Percentiles rank a stretch among this genome's conserved stretches.
Evolutionary conservation across 2,797 vertebrate species (phyloP).

Genomic region (Poecile montanus): DNA sequence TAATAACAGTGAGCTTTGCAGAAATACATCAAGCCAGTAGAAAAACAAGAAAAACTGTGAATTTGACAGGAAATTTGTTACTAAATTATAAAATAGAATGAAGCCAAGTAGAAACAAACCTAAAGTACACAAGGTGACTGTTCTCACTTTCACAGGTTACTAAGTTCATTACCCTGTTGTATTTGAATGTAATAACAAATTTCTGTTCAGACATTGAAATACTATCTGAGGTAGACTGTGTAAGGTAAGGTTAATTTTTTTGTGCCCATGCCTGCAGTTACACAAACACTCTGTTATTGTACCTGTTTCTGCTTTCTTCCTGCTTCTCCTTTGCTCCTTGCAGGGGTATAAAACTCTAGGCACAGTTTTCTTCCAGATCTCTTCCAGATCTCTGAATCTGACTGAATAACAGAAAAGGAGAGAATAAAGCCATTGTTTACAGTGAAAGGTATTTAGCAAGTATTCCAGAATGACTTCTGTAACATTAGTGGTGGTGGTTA

Average conservation of each 20-base stretch:
- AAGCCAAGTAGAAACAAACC: not conserved
- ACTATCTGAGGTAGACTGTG: not conserved
- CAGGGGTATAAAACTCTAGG: not conserved
- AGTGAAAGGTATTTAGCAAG: not conserved
- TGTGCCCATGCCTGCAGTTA: not conserved
- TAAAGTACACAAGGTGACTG: not conserved
- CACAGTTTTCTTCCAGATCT: not conserved
- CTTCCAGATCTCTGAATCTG: not conserved
- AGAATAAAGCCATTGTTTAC: not conserved
- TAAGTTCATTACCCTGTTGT: not conserved
- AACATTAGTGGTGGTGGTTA: not conserved
- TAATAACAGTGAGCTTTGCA: not conserved
- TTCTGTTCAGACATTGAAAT: not conserved
- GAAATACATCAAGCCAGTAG: not conserved
- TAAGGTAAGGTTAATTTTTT: not conserved
- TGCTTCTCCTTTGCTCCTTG: not conserved
- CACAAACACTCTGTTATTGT: not conserved
- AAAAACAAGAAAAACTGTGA: not conserved
- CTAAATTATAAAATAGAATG: not conserved
- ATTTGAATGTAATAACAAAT: not conserved
- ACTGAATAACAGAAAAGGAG: not conserved
- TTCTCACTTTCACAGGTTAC: not conserved
- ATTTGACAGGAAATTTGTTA: not conserved
- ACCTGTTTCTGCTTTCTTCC: not conserved
- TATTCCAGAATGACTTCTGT: not conserved